Conservation (phyloP, 2,797 vertebrate genomes). For the Alosa sapidissima region DNA sequence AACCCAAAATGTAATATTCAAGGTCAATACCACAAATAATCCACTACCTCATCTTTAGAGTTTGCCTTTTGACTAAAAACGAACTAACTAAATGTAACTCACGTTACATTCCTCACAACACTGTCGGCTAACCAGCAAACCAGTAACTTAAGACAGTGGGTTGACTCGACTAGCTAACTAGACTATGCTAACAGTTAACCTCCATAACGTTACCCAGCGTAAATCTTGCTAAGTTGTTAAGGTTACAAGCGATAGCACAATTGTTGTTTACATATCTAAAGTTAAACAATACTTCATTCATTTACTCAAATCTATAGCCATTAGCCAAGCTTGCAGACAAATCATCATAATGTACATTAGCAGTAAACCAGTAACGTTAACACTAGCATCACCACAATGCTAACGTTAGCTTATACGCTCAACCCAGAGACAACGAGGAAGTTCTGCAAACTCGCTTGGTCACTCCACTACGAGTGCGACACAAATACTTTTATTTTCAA, state of each 20-base stretch:
- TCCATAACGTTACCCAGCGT: too few relatives aligned
- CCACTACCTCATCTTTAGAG: not conserved
- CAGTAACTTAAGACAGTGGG: too few relatives aligned
- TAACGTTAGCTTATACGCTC: not conserved
- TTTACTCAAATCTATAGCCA: not conserved
- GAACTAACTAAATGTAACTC: too few relatives aligned
- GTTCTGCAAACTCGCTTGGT: not conserved
- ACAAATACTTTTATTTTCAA: not conserved
- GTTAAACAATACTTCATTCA: not conserved
- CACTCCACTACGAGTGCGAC: not conserved
- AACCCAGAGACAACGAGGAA: not conserved
- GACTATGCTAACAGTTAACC: too few relatives aligned
- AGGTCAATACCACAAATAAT: not conserved
- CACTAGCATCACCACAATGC: not conserved
- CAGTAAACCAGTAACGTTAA: not conserved
- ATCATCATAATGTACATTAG: not conserved
- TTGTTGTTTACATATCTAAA: not conserved
- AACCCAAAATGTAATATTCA: not conserved
- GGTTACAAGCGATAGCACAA: not conserved
- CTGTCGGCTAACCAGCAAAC: too few relatives aligned
- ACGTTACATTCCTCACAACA: too few relatives aligned
- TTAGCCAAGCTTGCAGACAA: not conserved
- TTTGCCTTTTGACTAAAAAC: too few relatives aligned
- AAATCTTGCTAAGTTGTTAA: not conserved
- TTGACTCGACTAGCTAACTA: too few relatives aligned